phyloP scores from a whole-genome alignment of 2,888 invertebrate genomes.

The Ametastegia equiseti region DNA sequence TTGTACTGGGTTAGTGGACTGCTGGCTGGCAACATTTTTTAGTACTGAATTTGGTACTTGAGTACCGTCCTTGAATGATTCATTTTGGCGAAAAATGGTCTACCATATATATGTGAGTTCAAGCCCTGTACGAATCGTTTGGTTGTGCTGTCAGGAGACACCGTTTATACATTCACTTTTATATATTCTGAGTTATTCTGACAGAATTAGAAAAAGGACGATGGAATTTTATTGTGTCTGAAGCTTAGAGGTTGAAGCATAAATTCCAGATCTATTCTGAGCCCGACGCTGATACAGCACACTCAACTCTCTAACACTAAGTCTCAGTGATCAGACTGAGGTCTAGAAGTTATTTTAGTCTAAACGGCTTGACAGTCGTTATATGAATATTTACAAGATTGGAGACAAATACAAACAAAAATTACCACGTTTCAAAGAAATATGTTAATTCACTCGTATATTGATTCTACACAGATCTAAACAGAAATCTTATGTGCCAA shows the following conservation, averaged over 20 bases:
- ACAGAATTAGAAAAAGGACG: not conserved
- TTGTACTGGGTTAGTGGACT: not conserved
- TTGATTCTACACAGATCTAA: not conserved
- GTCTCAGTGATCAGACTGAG: not conserved
- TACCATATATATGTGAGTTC: not conserved
- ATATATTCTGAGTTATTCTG: not conserved
- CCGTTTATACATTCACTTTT: not conserved
- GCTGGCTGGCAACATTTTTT: not conserved
- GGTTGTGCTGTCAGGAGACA: not conserved
- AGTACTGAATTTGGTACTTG: not conserved
- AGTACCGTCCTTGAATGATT: not conserved
- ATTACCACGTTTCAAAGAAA: not conserved
- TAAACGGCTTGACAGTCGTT: not conserved
- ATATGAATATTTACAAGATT: not conserved
- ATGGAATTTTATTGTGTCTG: not conserved
- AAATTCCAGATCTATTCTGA: conserved; percentile 3
- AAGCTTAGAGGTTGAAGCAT: not conserved
- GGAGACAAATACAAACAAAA: not conserved
- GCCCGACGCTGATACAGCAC: not conserved
- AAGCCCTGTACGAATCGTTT: not conserved
- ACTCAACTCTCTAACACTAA: not conserved
- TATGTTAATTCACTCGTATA: not conserved
- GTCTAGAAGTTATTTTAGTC: not conserved
- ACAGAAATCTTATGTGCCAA: not conserved
- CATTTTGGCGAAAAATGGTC: not conserved